Base-by-base conservation (phyloP, 2,888 invertebrate genomes). In the Ennomos quercinarius region DNA sequence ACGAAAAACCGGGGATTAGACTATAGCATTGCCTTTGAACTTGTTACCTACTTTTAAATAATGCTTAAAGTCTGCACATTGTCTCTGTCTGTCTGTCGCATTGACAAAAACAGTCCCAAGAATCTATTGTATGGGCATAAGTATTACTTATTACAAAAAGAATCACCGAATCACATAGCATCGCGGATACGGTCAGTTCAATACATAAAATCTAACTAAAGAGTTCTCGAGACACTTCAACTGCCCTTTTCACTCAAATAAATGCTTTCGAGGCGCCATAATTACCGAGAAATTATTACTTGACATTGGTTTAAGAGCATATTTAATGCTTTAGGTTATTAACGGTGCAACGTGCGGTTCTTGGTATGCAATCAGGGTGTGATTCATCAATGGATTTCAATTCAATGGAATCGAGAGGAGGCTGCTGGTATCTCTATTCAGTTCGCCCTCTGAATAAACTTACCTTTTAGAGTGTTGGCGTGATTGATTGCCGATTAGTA, bases 341-440 rank as follows among this genome's bases (percentile, higher is more conserved):
- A 87, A 87, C 86, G 83, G 88, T 86, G 75, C 73, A 71, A 73
- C 67, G 72, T 69, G 66, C 68, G 67, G 73, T 83, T 83, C 81
- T 70, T 63, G 77, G 86, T 87, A 84, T 74, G 79, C 76, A 73
- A 76, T 77, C 69, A 68, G 70, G 68, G 71, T 70, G 73, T 88
- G 87, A 88, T 79, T 87, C 88, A 88, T 65, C 55, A 56, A 49
- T 62, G 72, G 73, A 66, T 56, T 56, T 40, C 54, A 51, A 51
- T 51, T 61, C 51, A 61, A 50, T 44, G 51, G 61, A 62, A 63
- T 56, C 43, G 62, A 66, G 50, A 63, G 54, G 63, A 68, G 62
- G 58, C 63, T 55, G 49, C 57, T 48, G 51, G 55, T 41, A 52
- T 38, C 45, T 42, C 55, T 55, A 60, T 60, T 54, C 40, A 54